Evolutionary conservation across 2,797 vertebrate species (phyloP).

Genomic region (Argyrosomus regius): DNA sequence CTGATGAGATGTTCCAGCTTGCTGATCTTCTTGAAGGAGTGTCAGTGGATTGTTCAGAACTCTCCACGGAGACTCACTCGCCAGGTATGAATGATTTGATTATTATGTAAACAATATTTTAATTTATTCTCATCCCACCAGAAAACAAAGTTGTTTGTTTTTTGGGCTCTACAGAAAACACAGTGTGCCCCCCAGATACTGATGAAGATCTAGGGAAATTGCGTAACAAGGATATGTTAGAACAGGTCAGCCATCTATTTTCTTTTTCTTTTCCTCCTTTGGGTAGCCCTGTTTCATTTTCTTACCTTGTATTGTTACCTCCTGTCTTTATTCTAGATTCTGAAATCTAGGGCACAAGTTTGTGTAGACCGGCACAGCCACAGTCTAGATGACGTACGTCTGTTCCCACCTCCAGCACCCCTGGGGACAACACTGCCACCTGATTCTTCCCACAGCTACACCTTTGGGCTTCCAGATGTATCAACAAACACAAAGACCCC

Average conservation of each 20-base stretch:
- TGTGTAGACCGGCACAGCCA: constrained; percentile 84
- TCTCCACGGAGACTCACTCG: constrained; percentile 71
- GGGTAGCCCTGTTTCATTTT: background rate
- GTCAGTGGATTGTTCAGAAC: constrained; percentile 82
- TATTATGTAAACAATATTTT: background rate
- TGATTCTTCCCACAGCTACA: constrained; percentile 87
- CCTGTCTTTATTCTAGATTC: constrained; percentile 54
- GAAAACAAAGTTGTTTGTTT: background rate
- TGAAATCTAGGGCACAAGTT: constrained; percentile 66
- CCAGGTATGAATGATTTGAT: constrained; percentile 77
- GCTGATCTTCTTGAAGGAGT: constrained; percentile 84
- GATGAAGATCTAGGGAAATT: constrained; percentile 63
- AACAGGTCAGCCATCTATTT: constrained; percentile 80
- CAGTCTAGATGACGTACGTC: constrained; percentile 86
- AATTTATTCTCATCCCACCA: background rate
- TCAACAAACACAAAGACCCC: constrained; percentile 77
- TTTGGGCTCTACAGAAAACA: constrained; percentile 59
- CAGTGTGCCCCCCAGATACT: constrained; percentile 17
- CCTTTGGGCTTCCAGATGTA: constrained; percentile 83
- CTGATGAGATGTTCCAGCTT: constrained; percentile 83
- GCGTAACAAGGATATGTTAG: constrained; percentile 74
- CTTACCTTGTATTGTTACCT: background rate
- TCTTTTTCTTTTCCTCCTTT: background rate
- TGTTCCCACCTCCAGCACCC: constrained; percentile 73
- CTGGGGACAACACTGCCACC: constrained; percentile 75